A percentile compares a stretch with the other conserved stretches of the same genome.
phyloP scores from a whole-genome alignment of 2,888 invertebrate species.

The Megalurothrips usitatus region DNA sequence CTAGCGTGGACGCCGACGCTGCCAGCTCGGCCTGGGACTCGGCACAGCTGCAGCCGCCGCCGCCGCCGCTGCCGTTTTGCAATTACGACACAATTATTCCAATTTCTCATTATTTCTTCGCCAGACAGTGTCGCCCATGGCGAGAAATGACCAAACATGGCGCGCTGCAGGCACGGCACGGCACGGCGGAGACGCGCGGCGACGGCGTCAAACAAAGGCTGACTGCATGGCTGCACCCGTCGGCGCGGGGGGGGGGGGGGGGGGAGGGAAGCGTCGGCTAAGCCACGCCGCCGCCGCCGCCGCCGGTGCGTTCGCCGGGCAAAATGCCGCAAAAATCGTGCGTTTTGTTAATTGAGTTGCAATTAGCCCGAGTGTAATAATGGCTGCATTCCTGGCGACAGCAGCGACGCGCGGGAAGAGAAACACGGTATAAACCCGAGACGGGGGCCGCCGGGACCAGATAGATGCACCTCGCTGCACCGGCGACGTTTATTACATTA shows the following conservation, averaged over 20 bases:
- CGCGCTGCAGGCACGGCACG: neutral
- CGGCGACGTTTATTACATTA: too few relatives aligned
- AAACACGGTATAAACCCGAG: neutral
- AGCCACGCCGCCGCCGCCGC: neutral
- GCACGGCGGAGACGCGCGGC: neutral
- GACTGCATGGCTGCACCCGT: too few relatives aligned
- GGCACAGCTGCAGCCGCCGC: conserved; percentile 27
- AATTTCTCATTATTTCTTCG: conserved; percentile 20
- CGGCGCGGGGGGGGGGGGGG: too few relatives aligned
- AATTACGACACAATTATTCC: conserved; percentile 25
- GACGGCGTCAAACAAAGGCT: neutral
- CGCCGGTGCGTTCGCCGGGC: neutral
- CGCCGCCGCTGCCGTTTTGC: conserved; percentile 36
- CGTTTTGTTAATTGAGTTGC: conserved; percentile 20
- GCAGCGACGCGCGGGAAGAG: neutral
- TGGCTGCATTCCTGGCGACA: neutral
- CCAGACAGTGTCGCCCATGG: conserved; percentile 4
- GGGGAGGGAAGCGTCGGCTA: neutral
- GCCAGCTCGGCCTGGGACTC: conserved; percentile 10
- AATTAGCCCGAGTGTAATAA: conserved; percentile 9
- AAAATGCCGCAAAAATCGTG: conserved; percentile 19
- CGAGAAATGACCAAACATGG: conserved; percentile 23
- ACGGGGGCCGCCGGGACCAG: too few relatives aligned
- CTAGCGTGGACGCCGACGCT: neutral
- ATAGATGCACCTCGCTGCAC: neutral